phyloP scores from a whole-genome alignment of 2,888 invertebrate species.

The Ectemnius continuus region DNA sequence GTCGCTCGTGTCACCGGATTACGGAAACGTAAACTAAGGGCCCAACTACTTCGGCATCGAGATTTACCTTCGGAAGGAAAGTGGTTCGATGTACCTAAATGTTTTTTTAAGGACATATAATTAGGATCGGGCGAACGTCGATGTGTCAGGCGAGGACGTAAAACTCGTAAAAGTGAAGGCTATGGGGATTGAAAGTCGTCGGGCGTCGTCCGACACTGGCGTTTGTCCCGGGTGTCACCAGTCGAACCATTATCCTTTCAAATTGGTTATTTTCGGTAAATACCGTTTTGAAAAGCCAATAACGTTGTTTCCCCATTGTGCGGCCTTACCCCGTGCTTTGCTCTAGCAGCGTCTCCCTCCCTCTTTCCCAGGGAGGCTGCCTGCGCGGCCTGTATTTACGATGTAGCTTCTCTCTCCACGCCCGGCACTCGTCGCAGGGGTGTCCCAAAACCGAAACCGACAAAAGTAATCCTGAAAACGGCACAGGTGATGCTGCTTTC shows the following conservation, averaged over 20 bases:
- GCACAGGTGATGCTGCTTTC: conserved; percentile 73
- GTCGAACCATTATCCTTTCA: conserved; percentile 72
- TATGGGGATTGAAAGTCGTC: conserved; percentile 33
- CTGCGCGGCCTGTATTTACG: conserved; percentile 35
- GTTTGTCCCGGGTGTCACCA: conserved; percentile 63
- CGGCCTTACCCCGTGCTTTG: conserved; percentile 56
- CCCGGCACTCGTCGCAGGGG: conserved; percentile 54
- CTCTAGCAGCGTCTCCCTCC: conserved; percentile 30
- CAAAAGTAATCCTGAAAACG: conserved; percentile 75
- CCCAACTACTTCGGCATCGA: too few species aligned
- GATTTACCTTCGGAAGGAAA: background rate
- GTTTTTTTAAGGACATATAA: conserved; percentile 59
- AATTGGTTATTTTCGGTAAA: conserved; percentile 78
- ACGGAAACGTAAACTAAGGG: conserved; percentile 2
- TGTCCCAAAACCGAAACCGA: conserved; percentile 64
- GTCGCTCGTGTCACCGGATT: conserved; percentile 12
- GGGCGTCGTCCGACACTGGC: conserved; percentile 41
- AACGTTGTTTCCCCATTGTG: conserved; percentile 76
- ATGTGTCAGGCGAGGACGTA: conserved; percentile 21
- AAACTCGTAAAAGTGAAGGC: background rate
- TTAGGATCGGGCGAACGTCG: conserved; percentile 39
- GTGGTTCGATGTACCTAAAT: conserved; percentile 10
- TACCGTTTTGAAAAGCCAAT: conserved; percentile 78
- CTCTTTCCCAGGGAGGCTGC: conserved; percentile 33
- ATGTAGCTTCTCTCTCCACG: conserved; percentile 33